Percentiles rank a stretch among this genome's conserved stretches.
Conservation (phyloP, 2,113 vertebrate species). For the Dermatemys mawii region DNA sequence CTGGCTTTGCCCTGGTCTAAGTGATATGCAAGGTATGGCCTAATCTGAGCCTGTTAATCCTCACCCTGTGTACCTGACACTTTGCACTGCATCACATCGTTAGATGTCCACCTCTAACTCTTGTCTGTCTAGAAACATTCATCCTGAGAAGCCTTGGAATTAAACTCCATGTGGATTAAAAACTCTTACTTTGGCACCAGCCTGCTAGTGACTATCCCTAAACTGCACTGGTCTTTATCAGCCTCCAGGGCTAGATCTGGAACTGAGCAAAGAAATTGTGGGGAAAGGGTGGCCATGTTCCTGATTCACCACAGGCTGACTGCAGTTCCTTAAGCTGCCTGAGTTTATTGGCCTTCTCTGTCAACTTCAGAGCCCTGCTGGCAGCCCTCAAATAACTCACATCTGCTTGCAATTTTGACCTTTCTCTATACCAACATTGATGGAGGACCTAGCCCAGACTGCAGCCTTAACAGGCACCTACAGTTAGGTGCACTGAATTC, state of each 20-base stretch:
- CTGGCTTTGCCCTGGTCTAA: neutral
- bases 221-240: neutral
- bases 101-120: neutral
- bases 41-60: neutral
- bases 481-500: neutral
- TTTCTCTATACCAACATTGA: neutral
- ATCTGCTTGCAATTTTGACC: neutral
- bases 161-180: neutral
- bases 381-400: neutral
- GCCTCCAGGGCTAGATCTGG: neutral
- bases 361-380: neutral
- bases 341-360: neutral
- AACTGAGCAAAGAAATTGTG: neutral
- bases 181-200: neutral
- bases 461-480: neutral
- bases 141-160: neutral
- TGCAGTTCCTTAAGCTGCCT: neutral
- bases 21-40: neutral
- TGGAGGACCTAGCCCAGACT: neutral
- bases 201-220: neutral
- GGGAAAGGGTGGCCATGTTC: neutral
- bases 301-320: neutral
- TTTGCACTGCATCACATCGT: neutral
- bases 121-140: neutral
- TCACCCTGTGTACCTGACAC: neutral